These are phyloP conservation scores for Leiothrix lutea DNA, from an alignment of 2,113 vertebrate genomes.

Conservation along the genomic window DNA sequence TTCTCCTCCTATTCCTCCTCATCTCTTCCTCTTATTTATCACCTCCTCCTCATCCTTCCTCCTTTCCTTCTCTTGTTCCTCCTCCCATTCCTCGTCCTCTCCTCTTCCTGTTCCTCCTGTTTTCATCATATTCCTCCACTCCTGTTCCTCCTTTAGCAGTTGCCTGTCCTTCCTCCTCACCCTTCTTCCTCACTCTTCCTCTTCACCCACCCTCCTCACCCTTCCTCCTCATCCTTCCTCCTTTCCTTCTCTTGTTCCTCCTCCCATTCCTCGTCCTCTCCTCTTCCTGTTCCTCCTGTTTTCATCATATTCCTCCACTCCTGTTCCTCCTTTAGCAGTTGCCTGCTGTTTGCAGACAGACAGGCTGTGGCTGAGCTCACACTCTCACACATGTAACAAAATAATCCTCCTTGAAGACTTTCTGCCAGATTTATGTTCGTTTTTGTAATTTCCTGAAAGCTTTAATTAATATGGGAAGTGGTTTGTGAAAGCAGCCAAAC, in stretches of 20 bases:
- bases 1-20: not conserved
- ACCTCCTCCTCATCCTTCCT: not conserved
- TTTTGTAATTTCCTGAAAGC: not conserved
- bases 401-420: not conserved
- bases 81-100: not conserved
- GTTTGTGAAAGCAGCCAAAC: not conserved
- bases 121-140: not conserved
- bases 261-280: not conserved
- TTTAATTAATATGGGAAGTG: not conserved
- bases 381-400: not conserved
- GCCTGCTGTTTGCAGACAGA: not conserved
- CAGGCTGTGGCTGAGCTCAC: not conserved
- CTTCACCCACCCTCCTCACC: too few relatives aligned
- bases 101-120: not conserved
- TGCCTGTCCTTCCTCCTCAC: not conserved
- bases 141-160: not conserved
- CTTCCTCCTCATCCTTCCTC: not conserved
- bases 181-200: not conserved
- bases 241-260: not conserved
- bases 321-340: not conserved
- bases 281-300: not conserved
- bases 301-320: not conserved
- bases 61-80: not conserved
- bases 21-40: not conserved
- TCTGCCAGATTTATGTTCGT: not conserved